Base-by-base conservation (phyloP, 2,888 invertebrate species). In the Nomada fabriciana region DNA sequence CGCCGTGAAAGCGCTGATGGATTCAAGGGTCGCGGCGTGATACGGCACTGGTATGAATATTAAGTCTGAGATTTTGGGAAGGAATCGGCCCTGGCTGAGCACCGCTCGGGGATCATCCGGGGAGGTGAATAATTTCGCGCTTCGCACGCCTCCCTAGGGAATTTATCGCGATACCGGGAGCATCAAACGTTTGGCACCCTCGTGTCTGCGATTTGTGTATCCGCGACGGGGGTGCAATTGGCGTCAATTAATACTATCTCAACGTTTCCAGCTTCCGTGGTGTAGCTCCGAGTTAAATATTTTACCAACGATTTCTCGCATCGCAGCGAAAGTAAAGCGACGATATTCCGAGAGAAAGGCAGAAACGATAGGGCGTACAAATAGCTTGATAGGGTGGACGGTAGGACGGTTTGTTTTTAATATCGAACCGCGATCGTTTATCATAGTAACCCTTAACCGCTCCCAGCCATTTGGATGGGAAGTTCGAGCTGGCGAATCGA, bases 401-500 rank as follows among this genome's bases (percentile, higher is more conserved):
- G 82, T 84, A 77, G 85, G 90, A 87, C 88, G 84, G 80, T 89
- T 80, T 82, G 84, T 90, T 88, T 85, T 90, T 82, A 82, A 80
- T 80, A 70, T 75, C 71, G 83, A 73, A 70, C 76, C 76, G 80
- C 72, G 77, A 82, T 89, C 90, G 89, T 91, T 91, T 90, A 89
- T 91, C 90, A 90, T 90, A 82, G 82, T 57, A 70, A 74, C 68
- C 69, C 71, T 64, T 57, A 80, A 83, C 83, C 80, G 85, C 82
- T 87, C 83, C 83, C 86, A 87, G 89, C 89, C 85, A 85, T 89
- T 89, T 87, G 87, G 88, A 86, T 86, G 82, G 81, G 64, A 53
- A 53, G 75, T 76, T 71, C 77, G 76, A 67, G 74, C 68, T 82
- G 78, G 74, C 73, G 82, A 88, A 80, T 86, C 85, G 77, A 78